These are phyloP conservation scores for human DNA, from an alignment of 2,113 vertebrate genomes.

Conservation along the genomic window DNA sequence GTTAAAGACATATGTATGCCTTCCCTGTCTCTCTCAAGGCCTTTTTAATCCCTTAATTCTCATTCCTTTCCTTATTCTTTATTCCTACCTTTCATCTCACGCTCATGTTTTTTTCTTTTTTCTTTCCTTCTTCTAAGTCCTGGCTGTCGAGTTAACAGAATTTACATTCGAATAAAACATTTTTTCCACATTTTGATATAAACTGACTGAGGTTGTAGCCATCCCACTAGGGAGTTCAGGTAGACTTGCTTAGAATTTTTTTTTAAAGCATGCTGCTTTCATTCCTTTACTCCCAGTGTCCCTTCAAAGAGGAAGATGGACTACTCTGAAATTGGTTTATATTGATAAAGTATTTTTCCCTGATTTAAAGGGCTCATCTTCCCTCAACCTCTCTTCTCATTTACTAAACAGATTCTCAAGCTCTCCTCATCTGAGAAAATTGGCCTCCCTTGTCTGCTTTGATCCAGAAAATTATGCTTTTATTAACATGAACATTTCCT, in stretches of 20 bases:
- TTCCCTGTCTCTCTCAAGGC: not conserved
- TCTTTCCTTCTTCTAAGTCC: not conserved
- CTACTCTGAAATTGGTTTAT: not conserved
- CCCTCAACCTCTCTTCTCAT: conserved; percentile 2
- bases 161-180: conserved; percentile 33
- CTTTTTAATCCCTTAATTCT: not conserved
- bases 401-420: conserved; percentile 29
- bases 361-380: conserved; percentile 21
- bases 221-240: not conserved
- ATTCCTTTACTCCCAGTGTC: not conserved
- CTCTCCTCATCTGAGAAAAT: conserved; percentile 14
- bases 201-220: not conserved
- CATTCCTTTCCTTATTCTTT: not conserved
- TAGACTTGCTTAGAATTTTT: not conserved
- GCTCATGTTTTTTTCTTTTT: not conserved
- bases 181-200: not conserved
- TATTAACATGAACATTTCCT: conserved; percentile 56
- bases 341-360: not conserved
- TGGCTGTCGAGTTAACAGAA: conserved; percentile 16
- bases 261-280: not conserved
- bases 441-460: not conserved
- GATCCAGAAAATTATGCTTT: conserved; percentile 51
- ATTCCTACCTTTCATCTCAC: not conserved
- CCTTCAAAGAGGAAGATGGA: not conserved
- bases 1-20: not conserved